Conservation (phyloP, 2,888 invertebrate species). For the Aporophyla lueneburgensis region DNA sequence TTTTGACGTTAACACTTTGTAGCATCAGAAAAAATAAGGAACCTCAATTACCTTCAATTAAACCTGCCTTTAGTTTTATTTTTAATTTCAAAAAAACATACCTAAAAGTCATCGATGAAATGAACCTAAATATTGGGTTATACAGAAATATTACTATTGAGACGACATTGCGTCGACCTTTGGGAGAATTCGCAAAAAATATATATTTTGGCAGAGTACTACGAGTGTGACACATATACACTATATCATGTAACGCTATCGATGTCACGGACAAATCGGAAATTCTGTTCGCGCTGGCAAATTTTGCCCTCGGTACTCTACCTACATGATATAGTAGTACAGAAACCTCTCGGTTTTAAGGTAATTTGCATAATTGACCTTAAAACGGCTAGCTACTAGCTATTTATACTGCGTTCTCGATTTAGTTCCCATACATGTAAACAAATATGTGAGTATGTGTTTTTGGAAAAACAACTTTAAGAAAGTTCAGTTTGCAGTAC, state of each 20-base stretch:
- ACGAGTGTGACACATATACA: conserved; percentile 3
- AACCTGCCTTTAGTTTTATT: background rate
- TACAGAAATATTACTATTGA: conserved; percentile 2
- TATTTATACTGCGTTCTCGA: background rate
- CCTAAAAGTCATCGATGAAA: too few species aligned
- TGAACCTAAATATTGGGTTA: conserved; percentile 10
- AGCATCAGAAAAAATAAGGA: background rate
- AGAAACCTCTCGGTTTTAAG: background rate
- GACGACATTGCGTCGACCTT: conserved; percentile 24
- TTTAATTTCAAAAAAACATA: background rate
- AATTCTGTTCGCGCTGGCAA: conserved; percentile 1
- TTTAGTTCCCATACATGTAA: background rate
- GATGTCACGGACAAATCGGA: conserved; percentile 30
- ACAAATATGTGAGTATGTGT: background rate
- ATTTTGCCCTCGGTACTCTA: background rate
- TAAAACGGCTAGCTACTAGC: background rate
- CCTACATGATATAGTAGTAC: background rate
- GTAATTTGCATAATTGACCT: background rate
- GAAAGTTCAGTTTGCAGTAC: too few species aligned
- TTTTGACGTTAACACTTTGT: background rate
- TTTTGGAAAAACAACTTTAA: background rate
- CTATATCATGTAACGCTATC: conserved; percentile 4
- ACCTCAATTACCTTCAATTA: background rate
- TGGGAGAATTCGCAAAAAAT: conserved; percentile 12
- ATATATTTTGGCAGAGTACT: conserved; percentile 25